Conservation (phyloP, 1,140 invertebrate genomes). For the Chrysomallon squamiferum region DNA sequence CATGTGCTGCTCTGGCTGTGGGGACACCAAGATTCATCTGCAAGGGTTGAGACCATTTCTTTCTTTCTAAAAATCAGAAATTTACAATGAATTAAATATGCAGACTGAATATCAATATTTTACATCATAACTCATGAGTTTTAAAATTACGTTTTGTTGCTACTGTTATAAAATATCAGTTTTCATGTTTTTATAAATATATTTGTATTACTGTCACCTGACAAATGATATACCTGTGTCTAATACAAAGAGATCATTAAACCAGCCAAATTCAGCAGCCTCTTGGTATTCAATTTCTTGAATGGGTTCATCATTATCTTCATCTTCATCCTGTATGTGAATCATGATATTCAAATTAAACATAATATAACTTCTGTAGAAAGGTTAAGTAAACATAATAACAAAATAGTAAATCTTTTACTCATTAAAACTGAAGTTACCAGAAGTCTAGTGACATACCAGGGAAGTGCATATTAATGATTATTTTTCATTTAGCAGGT, state of each 20-base stretch:
- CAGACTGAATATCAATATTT: not conserved
- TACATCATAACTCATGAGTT: not conserved
- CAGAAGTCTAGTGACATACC: too few relatives aligned
- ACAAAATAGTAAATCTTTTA: too few relatives aligned
- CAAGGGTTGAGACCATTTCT: conserved; percentile 57
- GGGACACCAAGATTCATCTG: conserved; percentile 59
- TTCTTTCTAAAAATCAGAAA: conserved; percentile 27
- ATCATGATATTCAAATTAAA: too few relatives aligned
- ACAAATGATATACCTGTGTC: conserved; percentile 62
- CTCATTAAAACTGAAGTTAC: too few relatives aligned
- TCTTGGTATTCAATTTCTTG: conserved; percentile 41
- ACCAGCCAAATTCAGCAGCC: conserved; percentile 61
- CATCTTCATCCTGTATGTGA: conserved; percentile 44
- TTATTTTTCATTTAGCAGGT: too few relatives aligned
- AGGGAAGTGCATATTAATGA: too few relatives aligned
- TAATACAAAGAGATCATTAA: conserved; percentile 57
- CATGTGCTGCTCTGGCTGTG: conserved; percentile 56
- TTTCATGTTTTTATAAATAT: too few relatives aligned
- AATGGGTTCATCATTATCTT: conserved; percentile 43
- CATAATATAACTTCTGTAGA: too few relatives aligned
- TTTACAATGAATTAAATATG: not conserved
- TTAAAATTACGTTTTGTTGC: not conserved
- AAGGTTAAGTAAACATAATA: too few relatives aligned
- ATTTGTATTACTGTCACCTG: too few relatives aligned
- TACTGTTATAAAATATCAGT: too few relatives aligned